Base-by-base conservation (phyloP, 2,888 invertebrate species). In the Zelleria hepariella region DNA sequence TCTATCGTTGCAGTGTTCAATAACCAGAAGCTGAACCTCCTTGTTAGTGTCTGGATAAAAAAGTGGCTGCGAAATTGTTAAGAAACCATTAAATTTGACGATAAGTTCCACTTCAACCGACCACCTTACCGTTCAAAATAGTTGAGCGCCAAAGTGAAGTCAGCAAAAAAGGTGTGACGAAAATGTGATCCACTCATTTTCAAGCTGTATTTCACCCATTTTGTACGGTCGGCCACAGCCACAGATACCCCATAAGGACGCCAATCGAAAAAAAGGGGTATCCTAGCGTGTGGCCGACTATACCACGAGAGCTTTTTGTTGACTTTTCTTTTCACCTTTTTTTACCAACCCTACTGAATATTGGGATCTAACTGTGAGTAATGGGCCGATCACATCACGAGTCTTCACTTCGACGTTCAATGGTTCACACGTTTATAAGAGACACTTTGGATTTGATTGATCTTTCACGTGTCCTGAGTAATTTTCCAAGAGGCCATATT, bases 101-200 rank as follows among this genome's bases (percentile, higher is more conserved):
- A 61, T 60, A 48, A 42, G 62, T 59, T 65, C 62, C 59, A 64
- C 62, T 63, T 60, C 59, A 57, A n/a, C 32, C 32, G 15, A 4
- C 10, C 32, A 42, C 32, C 32, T 42, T 15, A 57, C 62, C 55
- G 56, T 57, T 56, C 24, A 58, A 58, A 51, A 49, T n/a, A 15
- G 51, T 25, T 51, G 3, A 51, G 21, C 51, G 23, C 23, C 23
- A 21, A 51, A 51, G 20, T 2, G 21, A 21, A 20, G 51, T 21
- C 51, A 51, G 51, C 51, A 51, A 21, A 42, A 42, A 42, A 42
- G 15, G 1, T 4, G 32, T 15, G 1, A 42, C 32, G 15, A 42
- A 42, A 42, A 42, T 42, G 15, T 42, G 3, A 15, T 42, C n/a
- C n/a, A n/a, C 32, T 42, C 4, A 2, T 2, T 42, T 42, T 15